Evolutionary conservation across 2,888 invertebrate species (phyloP), one percentile per base, ranked within the genome.

Genomic region (Nomada flava): DNA sequence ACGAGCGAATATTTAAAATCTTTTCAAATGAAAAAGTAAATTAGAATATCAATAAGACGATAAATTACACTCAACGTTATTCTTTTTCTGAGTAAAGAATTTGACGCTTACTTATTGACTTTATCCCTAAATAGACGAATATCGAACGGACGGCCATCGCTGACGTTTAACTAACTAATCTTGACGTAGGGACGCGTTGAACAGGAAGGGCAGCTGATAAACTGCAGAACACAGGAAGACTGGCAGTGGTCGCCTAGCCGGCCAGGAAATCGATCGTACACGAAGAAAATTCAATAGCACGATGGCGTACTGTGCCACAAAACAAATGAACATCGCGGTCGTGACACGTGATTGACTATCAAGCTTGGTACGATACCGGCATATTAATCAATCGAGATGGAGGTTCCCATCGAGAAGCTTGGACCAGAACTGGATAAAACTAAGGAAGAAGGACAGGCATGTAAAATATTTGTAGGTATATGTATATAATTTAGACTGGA

Each of bases 261-360:
- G 73, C 47, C 11, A 47, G 53, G 64, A 67, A 85, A 89, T 89
- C 83, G 87, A 86, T 85, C 85, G 83, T 83, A 69, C 82, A 83
- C 70, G 86, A 88, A 89, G 89, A 88, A 88, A 89, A 91, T 90
- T 90, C 89, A 89, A 90, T 90, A 86, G 88, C 86, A 88, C 84
- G 47, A 2, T 47, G 15, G 47, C 15, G 47, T 15, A 76, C 75
- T 78, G 85, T 79, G 83, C 90, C 89, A 85, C 90, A 91, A 91
- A 92, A 92, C 91, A 91, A 92, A 91, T 91, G 91, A 91, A 90
- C 89, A 86, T 89, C 86, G 89, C 81, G 87, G 86, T 86, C 72
- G 85, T 53, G 82, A 62, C 84, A 60, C 78, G 84, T 88, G 90
- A 91, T 91, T 91, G 91, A 89, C 89, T 89, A 90, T 91, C 89